Conservation (phyloP, 2,888 invertebrate genomes). For the Andrena hattorfiana region DNA sequence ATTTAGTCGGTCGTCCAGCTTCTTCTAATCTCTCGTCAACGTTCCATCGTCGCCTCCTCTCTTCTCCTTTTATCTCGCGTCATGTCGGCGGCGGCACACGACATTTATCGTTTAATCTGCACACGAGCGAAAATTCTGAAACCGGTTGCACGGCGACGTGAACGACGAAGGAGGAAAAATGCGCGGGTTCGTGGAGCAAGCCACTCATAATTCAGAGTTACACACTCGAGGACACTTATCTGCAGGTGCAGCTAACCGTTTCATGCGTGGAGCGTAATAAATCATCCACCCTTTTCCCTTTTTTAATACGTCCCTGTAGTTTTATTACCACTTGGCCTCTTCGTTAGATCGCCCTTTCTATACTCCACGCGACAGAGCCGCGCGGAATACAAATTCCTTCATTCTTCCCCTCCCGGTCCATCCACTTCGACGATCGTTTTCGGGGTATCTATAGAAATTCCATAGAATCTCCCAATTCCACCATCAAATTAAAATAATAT, state of each 20-base stretch:
- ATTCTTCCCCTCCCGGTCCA: neutral
- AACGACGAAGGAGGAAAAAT: slow-evolving; percentile 60
- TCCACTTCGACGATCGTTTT: neutral
- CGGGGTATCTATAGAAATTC: neutral
- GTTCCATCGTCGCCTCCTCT: too few relatives aligned
- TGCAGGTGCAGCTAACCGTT: slow-evolving; percentile 59
- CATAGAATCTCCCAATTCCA: neutral
- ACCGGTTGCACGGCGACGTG: slow-evolving; percentile 53
- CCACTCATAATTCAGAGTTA: slow-evolving; percentile 74
- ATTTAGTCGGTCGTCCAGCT: neutral
- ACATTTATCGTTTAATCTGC: slow-evolving; percentile 64
- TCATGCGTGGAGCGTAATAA: slow-evolving; percentile 42
- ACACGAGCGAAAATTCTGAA: slow-evolving; percentile 53
- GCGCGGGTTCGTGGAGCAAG: slow-evolving; percentile 16
- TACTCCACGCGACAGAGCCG: neutral
- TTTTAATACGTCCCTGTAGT: slow-evolving; percentile 26
- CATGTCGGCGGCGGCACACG: slow-evolving; percentile 19
- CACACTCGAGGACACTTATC: slow-evolving; percentile 73
- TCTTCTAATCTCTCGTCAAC: neutral
- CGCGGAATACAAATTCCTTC: neutral
- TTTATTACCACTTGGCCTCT: slow-evolving; percentile 29
- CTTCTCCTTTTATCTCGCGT: neutral
- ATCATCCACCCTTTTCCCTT: slow-evolving; percentile 27
- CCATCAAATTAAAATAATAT: too few relatives aligned
- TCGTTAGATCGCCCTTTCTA: slow-evolving; percentile 9